These are phyloP conservation scores for Drosophila stalkeri DNA, from an alignment of 2,888 invertebrate species.

Conservation along the genomic window DNA sequence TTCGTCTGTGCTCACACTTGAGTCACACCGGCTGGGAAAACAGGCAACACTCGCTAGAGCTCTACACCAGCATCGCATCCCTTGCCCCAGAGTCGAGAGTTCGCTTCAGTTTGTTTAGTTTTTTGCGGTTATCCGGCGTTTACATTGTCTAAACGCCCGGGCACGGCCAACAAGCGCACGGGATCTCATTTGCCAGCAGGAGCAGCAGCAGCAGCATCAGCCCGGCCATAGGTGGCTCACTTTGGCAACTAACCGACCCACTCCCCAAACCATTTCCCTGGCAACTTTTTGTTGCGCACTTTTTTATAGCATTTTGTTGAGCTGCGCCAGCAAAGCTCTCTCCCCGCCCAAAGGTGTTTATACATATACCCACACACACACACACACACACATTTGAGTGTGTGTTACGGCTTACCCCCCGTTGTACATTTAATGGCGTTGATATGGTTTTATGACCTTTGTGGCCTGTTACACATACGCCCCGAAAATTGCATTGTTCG, in stretches of 20 bases:
- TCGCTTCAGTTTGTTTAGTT: conserved; percentile 71
- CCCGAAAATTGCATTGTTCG: conserved; percentile 78
- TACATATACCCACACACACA: conserved; percentile 29
- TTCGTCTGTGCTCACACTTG: conserved; percentile 70
- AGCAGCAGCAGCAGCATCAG: not conserved
- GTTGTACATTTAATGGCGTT: conserved; percentile 82
- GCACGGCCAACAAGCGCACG: conserved; percentile 59
- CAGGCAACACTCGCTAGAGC: conserved; percentile 8
- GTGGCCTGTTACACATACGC: conserved; percentile 82
- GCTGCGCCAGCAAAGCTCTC: conserved; percentile 39
- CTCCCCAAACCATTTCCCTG: conserved; percentile 7
- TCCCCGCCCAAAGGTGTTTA: conserved; percentile 60
- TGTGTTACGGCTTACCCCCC: conserved; percentile 53
- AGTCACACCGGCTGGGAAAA: conserved; percentile 44
- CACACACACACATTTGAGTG: conserved; percentile 17
- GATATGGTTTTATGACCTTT: conserved; percentile 84
- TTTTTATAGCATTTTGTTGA: conserved; percentile 73
- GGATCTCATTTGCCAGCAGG: conserved; percentile 59
- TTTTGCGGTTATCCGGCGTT: conserved; percentile 70
- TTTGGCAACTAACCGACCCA: conserved; percentile 11
- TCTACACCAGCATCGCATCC: not conserved
- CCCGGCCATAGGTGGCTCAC: conserved; percentile 13
- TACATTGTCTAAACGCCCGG: conserved; percentile 78
- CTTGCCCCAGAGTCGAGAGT: conserved; percentile 1
- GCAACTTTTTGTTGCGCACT: conserved; percentile 70